Evolutionary conservation across 2,797 vertebrate species (phyloP).

Genomic region (Poecilia gillii): DNA sequence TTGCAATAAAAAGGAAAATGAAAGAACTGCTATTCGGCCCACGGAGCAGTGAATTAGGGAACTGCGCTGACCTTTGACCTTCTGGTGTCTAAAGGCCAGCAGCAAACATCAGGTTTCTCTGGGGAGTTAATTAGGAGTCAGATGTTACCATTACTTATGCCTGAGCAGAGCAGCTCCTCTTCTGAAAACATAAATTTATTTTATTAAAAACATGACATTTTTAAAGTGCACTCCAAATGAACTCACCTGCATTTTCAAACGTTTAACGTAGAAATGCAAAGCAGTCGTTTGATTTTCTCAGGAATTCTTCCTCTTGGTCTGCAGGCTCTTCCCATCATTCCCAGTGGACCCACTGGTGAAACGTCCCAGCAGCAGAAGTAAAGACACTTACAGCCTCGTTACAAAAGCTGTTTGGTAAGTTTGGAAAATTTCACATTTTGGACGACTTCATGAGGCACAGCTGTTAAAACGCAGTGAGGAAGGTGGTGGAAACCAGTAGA

Average conservation of each 20-base stretch:
- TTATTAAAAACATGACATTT: background rate
- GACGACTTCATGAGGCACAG: background rate
- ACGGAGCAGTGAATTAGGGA: background rate
- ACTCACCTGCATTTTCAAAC: background rate
- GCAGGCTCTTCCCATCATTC: background rate
- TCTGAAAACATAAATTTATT: background rate
- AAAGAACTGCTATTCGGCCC: background rate
- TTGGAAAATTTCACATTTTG: background rate
- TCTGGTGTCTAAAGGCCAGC: background rate
- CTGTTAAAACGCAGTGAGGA: background rate
- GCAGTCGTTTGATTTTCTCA: background rate
- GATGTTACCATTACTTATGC: background rate
- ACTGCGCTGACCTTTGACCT: background rate
- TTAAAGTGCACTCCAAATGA: background rate
- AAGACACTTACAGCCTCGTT: background rate
- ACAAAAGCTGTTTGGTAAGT: background rate
- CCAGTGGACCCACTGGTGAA: background rate
- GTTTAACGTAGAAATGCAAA: background rate
- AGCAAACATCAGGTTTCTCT: background rate
- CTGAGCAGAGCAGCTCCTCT: background rate
- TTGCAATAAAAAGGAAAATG: background rate
- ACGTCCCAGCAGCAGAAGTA: background rate
- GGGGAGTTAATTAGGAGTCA: conserved; percentile 1
- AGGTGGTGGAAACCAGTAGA: background rate
- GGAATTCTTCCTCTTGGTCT: background rate